phyloP scores from a whole-genome alignment of 2,888 invertebrate genomes.

The Pseudanteris insignis region DNA sequence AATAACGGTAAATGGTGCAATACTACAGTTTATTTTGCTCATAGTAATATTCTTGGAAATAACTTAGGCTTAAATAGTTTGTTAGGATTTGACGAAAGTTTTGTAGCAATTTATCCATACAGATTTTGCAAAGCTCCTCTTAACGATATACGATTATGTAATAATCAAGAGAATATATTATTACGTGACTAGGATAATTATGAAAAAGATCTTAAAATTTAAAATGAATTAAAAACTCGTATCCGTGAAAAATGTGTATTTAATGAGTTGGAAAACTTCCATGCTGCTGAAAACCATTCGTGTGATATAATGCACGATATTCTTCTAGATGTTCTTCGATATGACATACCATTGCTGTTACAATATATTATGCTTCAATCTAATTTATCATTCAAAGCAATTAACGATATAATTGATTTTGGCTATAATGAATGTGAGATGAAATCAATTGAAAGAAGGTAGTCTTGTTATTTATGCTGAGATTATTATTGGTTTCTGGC shows the following conservation, averaged over 20 bases:
- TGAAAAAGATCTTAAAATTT: background rate
- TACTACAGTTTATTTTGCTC: constrained; percentile 15
- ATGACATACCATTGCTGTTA: constrained; percentile 1
- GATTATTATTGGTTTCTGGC: constrained; percentile 28
- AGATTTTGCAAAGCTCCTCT: constrained; percentile 34
- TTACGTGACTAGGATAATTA: background rate
- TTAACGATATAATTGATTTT: constrained; percentile 35
- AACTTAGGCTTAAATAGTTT: constrained; percentile 38
- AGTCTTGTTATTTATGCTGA: constrained; percentile 30
- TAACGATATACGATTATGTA: background rate
- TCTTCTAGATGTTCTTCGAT: constrained; percentile 1
- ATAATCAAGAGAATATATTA: background rate
- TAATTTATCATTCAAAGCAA: background rate
- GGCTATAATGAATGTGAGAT: constrained; percentile 24
- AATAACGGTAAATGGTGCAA: constrained; percentile 2
- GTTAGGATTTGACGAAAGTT: constrained; percentile 37
- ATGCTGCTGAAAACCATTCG: background rate
- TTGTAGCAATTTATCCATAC: constrained; percentile 38
- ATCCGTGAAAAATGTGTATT: constrained; percentile 1
- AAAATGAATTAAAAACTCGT: constrained; percentile 1
- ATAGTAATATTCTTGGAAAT: constrained; percentile 32
- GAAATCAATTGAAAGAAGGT: constrained; percentile 17
- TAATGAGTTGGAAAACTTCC: constrained; percentile 4
- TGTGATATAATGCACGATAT: constrained; percentile 12
- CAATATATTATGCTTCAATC: background rate